These are phyloP conservation scores for Popillia japonica DNA, from an alignment of 1,140 invertebrate species.

Conservation along the genomic window DNA sequence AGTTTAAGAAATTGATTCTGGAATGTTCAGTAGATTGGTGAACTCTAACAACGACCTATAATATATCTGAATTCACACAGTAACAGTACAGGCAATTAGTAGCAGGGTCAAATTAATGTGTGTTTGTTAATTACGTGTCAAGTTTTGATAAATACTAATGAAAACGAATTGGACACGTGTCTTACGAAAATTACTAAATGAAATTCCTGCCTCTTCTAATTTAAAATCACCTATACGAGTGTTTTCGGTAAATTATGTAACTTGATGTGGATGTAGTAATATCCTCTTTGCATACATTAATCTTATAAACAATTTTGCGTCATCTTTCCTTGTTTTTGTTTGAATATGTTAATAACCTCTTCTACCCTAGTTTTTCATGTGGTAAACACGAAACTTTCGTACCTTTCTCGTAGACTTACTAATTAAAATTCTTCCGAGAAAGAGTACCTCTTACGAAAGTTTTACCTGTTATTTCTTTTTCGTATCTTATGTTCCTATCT, in stretches of 20 bases:
- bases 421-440: neutral
- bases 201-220: neutral
- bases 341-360: neutral
- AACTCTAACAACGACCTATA: conserved; percentile 5
- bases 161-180: conserved; percentile 26
- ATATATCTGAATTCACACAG: conserved; percentile 7
- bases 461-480: neutral
- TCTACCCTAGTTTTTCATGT: neutral
- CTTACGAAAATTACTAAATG: neutral
- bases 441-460: neutral
- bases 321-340: neutral
- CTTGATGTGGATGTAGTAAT: neutral
- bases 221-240: neutral
- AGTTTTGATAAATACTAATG: conserved; percentile 27
- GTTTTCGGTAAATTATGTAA: neutral
- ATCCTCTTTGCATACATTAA: too few species aligned
- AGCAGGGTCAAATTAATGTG: conserved; percentile 18
- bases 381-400: neutral
- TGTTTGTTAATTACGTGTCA: conserved; percentile 23
- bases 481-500: too few species aligned
- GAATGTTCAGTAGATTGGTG: conserved; percentile 1
- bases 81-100: conserved; percentile 8
- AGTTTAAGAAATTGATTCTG: neutral
- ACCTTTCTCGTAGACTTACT: neutral
- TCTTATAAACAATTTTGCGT: too few species aligned